These are phyloP conservation scores for Drosophila neonasuta DNA, from an alignment of 2,888 invertebrate species.

Conservation along the genomic window DNA sequence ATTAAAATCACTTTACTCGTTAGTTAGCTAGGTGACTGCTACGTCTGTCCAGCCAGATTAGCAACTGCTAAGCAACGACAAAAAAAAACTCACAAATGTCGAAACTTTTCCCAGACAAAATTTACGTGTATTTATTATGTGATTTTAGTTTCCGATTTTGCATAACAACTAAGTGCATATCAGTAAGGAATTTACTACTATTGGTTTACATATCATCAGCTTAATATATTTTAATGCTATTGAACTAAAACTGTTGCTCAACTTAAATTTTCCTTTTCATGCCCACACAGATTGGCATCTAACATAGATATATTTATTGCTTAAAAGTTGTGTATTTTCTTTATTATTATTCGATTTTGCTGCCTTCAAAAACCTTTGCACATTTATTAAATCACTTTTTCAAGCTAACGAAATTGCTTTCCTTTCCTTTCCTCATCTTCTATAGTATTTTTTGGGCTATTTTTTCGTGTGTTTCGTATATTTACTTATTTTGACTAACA, in stretches of 20 bases:
- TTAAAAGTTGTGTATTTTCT: conserved; percentile 5
- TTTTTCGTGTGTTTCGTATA: conserved; percentile 30
- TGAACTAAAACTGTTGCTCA: not conserved
- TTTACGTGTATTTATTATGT: conserved; percentile 3
- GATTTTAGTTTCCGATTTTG: not conserved
- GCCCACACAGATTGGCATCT: not conserved
- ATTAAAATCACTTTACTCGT: conserved; percentile 69
- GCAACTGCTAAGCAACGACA: conserved; percentile 17
- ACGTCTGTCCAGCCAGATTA: conserved; percentile 32
- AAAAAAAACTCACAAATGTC: not conserved
- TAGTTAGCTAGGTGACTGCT: conserved; percentile 40
- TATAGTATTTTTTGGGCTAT: conserved; percentile 10
- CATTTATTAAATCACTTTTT: conserved; percentile 28
- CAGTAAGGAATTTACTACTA: not conserved
- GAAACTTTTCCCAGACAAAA: conserved; percentile 2
- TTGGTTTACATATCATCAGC: not conserved
- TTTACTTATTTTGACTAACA: conserved; percentile 52
- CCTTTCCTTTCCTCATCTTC: not conserved
- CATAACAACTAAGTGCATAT: not conserved
- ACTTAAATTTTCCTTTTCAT: not conserved
- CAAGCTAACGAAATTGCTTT: conserved; percentile 9
- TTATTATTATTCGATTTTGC: conserved; percentile 8
- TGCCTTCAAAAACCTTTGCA: conserved; percentile 1
- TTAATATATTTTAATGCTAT: not conserved
- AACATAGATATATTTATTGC: not conserved